Percentiles rank a stretch among this genome's conserved stretches.
These are phyloP conservation scores for Caenorhabditis sp. DNA, from an alignment of 2,888 invertebrate species.

Conservation along the genomic window DNA sequence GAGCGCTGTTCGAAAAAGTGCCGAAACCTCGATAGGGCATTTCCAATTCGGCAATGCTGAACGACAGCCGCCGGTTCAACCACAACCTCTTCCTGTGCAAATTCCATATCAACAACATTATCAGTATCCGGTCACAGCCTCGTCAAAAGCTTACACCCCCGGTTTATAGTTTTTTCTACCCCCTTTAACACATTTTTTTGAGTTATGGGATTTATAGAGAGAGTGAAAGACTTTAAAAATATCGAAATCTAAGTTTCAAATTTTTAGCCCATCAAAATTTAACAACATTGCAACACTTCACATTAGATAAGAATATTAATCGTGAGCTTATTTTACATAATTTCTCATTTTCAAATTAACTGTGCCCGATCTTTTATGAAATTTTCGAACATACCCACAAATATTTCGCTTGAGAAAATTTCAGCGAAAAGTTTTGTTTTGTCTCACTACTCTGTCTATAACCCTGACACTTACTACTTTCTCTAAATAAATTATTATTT, in stretches of 20 bases:
- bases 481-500: not conserved
- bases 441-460: no score
- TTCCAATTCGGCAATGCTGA: conserved; percentile 38
- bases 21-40: conserved; percentile 49
- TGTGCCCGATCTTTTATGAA: no score
- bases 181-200: conserved; percentile 5
- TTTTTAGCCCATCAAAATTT: no score
- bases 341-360: no score
- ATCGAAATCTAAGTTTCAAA: not conserved
- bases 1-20: conserved; percentile 51
- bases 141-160: conserved; percentile 7
- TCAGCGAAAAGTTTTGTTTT: no score
- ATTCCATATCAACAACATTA: conserved; percentile 35
- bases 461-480: no score
- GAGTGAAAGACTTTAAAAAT: no score
- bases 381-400: no score
- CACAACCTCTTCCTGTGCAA: conserved; percentile 11
- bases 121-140: conserved; percentile 18
- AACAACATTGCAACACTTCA: no score
- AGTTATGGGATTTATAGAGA: not conserved
- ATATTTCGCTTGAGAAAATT: no score
- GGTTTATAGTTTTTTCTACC: conserved; percentile 26
- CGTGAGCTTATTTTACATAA: no score
- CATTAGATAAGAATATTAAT: no score
- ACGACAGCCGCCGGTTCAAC: not conserved